Base-by-base conservation (phyloP, 2,113 vertebrate species). In the Sinosuthora webbiana region DNA sequence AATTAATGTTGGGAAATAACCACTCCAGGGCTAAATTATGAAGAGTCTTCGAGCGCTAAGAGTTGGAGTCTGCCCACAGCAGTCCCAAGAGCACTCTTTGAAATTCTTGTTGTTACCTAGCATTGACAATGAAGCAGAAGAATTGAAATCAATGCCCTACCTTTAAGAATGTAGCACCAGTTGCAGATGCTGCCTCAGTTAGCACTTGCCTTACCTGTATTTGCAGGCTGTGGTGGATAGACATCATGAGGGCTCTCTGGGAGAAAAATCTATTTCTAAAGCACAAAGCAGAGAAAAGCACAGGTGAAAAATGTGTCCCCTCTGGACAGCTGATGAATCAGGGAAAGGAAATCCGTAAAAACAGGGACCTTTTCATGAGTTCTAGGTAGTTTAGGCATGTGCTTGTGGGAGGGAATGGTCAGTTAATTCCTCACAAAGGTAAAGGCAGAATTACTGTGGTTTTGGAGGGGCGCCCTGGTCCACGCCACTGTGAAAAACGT, bases 11-110 rank as follows among this genome's bases (percentile, higher is more conserved):
- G 79, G n/a, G 41, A 83, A 71, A 90, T 15, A 94, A 37, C 56
- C 1, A 3, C 62, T 83, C 68, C 83, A 82, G 73, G 55, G 45
- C 67, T 95, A 92, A 89, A 45, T 79, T 94, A 96, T 68, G 64
- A 88, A 83, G 78, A 60, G 59, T 91, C 63, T 93, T 93, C 75
- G 59, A 73, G 83, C 75, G 13, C 33, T 57, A 80, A 88, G 71
- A 78, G n/a, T n/a, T 41, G 5, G 45, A 81, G 33, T 75, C 53
- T 94, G 62, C n/a, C 33, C 81, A 81, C 30, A 82, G 49, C 52
- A 67, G 62, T 95, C 91, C 71, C 77, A 91, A 73, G 93, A 86
- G 80, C 56, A 83, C 41, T 24, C 15, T 93, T 90, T 37, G 59
- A 63, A 60, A 93, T 93, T 93, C 82, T 87, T 89, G 33, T 45